Evolutionary conservation across 37 sponge, comb jelly and placozoan species (phyloP).

Genomic region (Sycon ciliatum): DNA sequence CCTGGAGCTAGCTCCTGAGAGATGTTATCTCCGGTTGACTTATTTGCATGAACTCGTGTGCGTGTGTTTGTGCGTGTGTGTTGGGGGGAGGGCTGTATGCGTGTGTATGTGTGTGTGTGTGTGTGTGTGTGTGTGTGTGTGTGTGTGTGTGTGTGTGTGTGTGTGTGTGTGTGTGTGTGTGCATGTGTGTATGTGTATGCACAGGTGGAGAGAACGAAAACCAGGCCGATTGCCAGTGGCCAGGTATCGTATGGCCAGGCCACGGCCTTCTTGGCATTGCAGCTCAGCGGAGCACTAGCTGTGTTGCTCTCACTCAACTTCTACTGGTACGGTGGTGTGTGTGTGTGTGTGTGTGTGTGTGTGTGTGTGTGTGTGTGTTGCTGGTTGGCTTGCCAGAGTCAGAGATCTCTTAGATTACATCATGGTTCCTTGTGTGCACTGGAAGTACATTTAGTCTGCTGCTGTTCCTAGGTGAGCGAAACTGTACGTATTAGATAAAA

Average conservation of each 20-base stretch:
- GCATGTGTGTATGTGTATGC: neutral
- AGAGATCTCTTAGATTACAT: too few species aligned
- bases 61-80: too few species aligned
- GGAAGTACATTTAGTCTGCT: too few species aligned
- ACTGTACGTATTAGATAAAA: too few species aligned
- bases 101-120: conserved; percentile 11
- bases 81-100: too few species aligned
- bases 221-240: conserved; percentile 49
- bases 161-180: conserved; percentile 3
- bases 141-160: conserved; percentile 23
- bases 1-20: too few species aligned
- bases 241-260: conserved; percentile 32
- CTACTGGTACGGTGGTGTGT: conserved; percentile 10
- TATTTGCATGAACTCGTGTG: too few species aligned
- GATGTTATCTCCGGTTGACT: too few species aligned
- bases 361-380: conserved; percentile 27
- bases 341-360: conserved; percentile 34
- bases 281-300: conserved; percentile 30
- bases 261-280: conserved; percentile 25
- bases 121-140: conserved; percentile 11
- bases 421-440: too few species aligned
- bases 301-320: conserved; percentile 48
- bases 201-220: conserved; percentile 40
- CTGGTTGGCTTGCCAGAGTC: too few species aligned
- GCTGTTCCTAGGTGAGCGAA: too few species aligned